Percentiles rank a stretch among this genome's conserved stretches.
These are phyloP conservation scores for Macrotus californicus DNA, from an alignment of 2,113 vertebrate species.

Conservation along the genomic window DNA sequence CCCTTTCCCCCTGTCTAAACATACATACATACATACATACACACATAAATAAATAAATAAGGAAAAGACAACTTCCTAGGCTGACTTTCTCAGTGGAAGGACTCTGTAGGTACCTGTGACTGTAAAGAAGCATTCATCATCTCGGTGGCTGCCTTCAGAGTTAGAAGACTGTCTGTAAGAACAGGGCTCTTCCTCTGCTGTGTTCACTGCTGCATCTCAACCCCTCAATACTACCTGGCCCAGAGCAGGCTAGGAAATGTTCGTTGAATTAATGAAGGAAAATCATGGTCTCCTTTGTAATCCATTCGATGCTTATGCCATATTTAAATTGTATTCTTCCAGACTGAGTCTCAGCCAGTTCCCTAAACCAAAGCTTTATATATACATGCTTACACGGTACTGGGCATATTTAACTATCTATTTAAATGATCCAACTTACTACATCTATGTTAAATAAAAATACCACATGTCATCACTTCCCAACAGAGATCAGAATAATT, in stretches of 20 bases:
- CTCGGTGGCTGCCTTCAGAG: not conserved
- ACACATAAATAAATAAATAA: too few species aligned
- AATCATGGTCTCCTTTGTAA: not conserved
- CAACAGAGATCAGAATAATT: conserved; percentile 66
- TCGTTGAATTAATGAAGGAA: not conserved
- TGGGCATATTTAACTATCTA: conserved; percentile 48
- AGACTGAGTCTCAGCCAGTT: conserved; percentile 52
- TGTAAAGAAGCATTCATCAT: not conserved
- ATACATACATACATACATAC: too few species aligned
- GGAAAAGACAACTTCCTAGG: not conserved
- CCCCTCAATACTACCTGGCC: not conserved
- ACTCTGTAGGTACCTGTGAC: rapidly evolving
- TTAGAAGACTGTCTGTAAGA: not conserved
- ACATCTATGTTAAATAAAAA: conserved; percentile 65
- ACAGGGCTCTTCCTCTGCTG: not conserved
- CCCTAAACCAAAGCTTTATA: conserved; percentile 59
- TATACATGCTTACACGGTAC: conserved; percentile 42
- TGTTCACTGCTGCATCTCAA: not conserved
- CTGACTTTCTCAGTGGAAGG: not conserved
- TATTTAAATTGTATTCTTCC: conserved; percentile 58
- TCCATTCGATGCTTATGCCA: not conserved
- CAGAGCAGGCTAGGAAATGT: not conserved
- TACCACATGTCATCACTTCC: conserved; percentile 66
- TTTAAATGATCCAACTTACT: conserved; percentile 66
- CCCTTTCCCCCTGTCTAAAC: too few species aligned